Conservation (phyloP, 2,797 vertebrate genomes). For the Coreius guichenoti region DNA sequence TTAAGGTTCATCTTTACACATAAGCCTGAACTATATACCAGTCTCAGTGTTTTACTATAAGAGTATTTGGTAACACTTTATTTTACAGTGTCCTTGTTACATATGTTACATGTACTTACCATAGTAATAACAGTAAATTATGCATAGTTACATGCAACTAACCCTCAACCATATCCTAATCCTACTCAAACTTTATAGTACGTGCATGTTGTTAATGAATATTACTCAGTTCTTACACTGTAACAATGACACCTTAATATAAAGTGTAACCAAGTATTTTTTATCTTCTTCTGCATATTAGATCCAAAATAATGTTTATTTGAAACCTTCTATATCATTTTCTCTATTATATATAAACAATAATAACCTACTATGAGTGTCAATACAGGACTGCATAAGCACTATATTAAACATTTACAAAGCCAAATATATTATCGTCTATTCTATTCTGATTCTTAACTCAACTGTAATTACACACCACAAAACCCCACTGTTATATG, state of each 20-base stretch:
- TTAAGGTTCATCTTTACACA: neutral
- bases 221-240: too few species aligned
- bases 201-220: too few species aligned
- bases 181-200: too few species aligned
- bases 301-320: neutral
- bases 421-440: neutral
- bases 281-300: neutral
- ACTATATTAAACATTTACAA: neutral
- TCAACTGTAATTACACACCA: slow-evolving; percentile 4
- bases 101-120: too few species aligned
- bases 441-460: neutral
- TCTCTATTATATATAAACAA: neutral
- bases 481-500: neutral
- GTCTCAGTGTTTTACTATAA: neutral
- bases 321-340: neutral
- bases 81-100: too few species aligned
- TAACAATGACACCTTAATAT: too few species aligned
- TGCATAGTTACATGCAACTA: too few species aligned
- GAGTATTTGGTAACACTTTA: neutral
- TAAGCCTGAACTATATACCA: too few species aligned
- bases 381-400: neutral
- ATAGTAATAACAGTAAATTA: too few species aligned
- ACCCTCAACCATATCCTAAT: too few species aligned
- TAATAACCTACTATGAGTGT: neutral
- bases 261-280: too few species aligned